phyloP scores from a whole-genome alignment of 2,113 vertebrate species.

The Climacteris rufus region DNA sequence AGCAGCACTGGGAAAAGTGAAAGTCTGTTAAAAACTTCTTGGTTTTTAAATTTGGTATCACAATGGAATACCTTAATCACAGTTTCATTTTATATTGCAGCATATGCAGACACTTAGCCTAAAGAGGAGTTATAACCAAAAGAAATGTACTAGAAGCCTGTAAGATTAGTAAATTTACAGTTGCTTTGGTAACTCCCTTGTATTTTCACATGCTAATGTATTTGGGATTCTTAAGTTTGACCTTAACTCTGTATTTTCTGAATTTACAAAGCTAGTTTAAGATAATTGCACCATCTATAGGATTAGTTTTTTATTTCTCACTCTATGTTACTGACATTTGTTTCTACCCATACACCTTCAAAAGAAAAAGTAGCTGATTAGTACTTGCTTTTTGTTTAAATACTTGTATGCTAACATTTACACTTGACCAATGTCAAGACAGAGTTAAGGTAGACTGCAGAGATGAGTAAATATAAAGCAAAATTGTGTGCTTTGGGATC shows the following conservation, averaged over 20 bases:
- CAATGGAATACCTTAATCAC: not conserved
- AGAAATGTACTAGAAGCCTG: not conserved
- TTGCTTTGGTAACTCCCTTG: not conserved
- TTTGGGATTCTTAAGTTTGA: not conserved
- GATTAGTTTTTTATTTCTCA: not conserved
- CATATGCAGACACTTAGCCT: not conserved
- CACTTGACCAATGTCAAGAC: not conserved
- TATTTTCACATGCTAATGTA: not conserved
- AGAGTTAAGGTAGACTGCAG: slow-evolving; percentile 11
- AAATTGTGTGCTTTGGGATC: not conserved
- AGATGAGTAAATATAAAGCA: slow-evolving; percentile 2
- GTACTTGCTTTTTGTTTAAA: not conserved
- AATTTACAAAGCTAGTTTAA: not conserved
- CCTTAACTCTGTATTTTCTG: not conserved
- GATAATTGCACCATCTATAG: not conserved
- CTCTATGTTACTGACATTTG: not conserved
- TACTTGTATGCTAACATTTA: not conserved
- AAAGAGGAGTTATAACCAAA: not conserved
- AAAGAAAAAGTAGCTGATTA: not conserved
- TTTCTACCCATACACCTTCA: not conserved
- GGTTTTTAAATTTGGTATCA: not conserved
- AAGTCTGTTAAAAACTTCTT: not conserved
- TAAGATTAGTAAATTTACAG: not conserved
- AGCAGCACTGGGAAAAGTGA: not conserved
- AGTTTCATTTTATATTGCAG: not conserved